A percentile compares a stretch with the other conserved stretches of the same genome.
These are phyloP conservation scores for Enteromius unitaeniatus DNA, from an alignment of 2,797 vertebrate genomes.

Conservation along the genomic window DNA sequence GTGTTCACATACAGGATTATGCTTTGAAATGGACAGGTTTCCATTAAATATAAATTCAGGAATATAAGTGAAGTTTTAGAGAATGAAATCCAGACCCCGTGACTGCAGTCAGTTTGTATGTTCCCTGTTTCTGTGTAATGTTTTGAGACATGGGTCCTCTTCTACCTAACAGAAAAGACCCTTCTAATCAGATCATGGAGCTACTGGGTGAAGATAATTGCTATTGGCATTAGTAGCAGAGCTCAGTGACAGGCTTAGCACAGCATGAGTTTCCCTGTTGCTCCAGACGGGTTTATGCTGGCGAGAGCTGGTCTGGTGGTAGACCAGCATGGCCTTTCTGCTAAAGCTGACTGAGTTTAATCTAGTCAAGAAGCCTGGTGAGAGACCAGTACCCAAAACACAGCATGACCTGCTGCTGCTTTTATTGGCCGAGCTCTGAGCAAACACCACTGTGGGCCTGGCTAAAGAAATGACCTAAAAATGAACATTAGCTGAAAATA, in stretches of 20 bases:
- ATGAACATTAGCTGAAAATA: neutral
- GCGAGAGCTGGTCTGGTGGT: neutral
- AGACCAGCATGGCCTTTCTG: neutral
- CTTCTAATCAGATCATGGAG: neutral
- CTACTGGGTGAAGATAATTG: neutral
- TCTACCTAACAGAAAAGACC: neutral
- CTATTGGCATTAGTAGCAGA: neutral
- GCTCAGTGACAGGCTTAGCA: neutral
- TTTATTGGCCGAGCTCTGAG: neutral
- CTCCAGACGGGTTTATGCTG: neutral
- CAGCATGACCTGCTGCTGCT: neutral
- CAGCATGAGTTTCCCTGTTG: neutral
- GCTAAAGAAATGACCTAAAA: neutral
- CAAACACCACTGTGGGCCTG: neutral
- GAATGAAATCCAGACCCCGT: constrained; percentile 44
- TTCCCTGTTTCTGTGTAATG: neutral
- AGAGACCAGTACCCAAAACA: neutral
- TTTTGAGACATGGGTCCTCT: neutral
- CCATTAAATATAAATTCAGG: neutral
- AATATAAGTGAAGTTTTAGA: constrained; percentile 19
- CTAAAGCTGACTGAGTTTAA: neutral
- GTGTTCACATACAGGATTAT: constrained; percentile 47
- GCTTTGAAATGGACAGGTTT: constrained; percentile 13
- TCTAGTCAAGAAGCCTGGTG: neutral
- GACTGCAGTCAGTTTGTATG: neutral